Evolutionary conservation across 2,888 invertebrate species (phyloP).

Genomic region (Drosophila infuscata): DNA sequence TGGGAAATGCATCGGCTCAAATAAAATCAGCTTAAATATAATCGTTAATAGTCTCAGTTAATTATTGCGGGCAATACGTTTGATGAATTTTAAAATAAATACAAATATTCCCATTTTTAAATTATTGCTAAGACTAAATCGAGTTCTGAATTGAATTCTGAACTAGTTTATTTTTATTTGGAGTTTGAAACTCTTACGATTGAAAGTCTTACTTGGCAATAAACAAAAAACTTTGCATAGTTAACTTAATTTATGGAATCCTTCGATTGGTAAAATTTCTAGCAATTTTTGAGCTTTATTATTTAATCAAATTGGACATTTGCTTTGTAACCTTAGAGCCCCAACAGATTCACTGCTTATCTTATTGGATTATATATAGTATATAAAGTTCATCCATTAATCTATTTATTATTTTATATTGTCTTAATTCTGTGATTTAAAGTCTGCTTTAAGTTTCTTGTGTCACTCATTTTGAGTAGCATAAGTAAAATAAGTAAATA

Average conservation of each 20-base stretch:
- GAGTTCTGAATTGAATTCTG: not conserved
- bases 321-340: no score
- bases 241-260: not conserved
- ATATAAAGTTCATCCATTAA: no score
- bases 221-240: not conserved
- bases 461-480: not conserved
- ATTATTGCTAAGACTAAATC: not conserved
- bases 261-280: not conserved
- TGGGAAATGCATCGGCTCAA: not conserved
- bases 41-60: not conserved
- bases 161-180: not conserved
- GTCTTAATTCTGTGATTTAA: not conserved
- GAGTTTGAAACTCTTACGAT: not conserved
- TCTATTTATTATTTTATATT: not conserved
- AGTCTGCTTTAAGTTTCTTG: not conserved
- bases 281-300: not conserved
- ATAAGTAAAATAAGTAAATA: not conserved
- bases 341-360: not conserved
- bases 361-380: not conserved
- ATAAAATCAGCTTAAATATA: not conserved
- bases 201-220: not conserved
- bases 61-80: not conserved
- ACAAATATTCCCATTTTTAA: not conserved
- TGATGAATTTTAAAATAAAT: not conserved
- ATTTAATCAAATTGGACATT: not conserved